Base-by-base conservation (phyloP, 2,888 invertebrate genomes). In the Gymnocheta viridis region DNA sequence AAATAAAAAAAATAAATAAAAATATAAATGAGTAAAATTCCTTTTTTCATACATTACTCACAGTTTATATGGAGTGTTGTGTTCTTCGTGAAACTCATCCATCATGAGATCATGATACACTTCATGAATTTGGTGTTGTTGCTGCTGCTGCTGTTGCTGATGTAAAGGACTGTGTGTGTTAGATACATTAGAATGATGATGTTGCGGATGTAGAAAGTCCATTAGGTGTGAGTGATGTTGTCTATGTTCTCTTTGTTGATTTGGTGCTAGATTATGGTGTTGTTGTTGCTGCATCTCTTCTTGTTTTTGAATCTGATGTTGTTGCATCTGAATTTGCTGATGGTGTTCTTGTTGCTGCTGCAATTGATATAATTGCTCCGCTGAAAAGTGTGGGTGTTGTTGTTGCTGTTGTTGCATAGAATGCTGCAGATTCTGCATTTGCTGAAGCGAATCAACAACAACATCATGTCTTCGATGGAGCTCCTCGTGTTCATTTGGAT, bases 71-170 rank as follows among this genome's bases (percentile, higher is more conserved):
- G 89, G 87, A 19, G 88, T 86, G 22, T 85, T 88, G 0, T 88
- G 89, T 73, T 91, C 90, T 17, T 91, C 91, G 9, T 90, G 89
- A 58, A 89, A 89, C 27, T 91, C 91, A 27, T 91, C 91, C 85
- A 91, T 91, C 86, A 91, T 89, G 10, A 91, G 85, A 67, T 91
- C 91, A 72, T 85, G 79, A 3, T 85, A 82, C 0, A 82, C 79
- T 32, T 83, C 82, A 41, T 85, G 82, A 73, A 83, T 77, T 67
- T 82, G 81, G 7, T 78, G 73, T 27, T 82, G 78, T 22, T 82
- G 77, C 22, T 79, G 79, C 38, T 79, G 79, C 29, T 79, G 77
- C 38, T 79, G 79, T 24, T 79, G 77, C 49, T 78, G 82, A 27
- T 86, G 80, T 51, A 85, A 62, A 6, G 85, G 85, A 47, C 82